Conservation (phyloP, 2,797 vertebrate genomes). For the Falco peregrinus region DNA sequence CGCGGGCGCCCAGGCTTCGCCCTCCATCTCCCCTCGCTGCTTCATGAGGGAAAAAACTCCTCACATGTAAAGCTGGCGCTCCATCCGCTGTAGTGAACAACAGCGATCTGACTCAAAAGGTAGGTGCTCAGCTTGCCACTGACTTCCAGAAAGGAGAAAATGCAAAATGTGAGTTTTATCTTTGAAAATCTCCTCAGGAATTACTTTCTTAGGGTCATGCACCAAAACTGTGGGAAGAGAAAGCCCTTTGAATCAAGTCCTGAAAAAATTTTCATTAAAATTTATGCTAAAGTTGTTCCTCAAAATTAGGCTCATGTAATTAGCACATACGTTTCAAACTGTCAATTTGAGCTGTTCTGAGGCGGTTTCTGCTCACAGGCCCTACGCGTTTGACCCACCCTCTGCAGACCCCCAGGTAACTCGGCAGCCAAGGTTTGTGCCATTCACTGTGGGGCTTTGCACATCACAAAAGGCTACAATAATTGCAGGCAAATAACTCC, state of each 20-base stretch:
- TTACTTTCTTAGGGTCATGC: fast-evolving
- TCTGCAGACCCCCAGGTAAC: not conserved
- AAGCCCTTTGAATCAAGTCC: not conserved
- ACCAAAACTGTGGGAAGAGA: fast-evolving
- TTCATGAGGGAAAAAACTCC: fast-evolving
- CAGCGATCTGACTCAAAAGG: fast-evolving
- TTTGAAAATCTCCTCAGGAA: not conserved
- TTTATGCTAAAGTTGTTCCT: not conserved
- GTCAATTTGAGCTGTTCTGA: fast-evolving
- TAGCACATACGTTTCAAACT: fast-evolving
- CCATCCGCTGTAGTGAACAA: fast-evolving
- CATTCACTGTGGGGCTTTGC: not conserved
- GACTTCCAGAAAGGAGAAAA: not conserved
- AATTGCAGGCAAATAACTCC: not conserved
- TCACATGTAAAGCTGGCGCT: fast-evolving
- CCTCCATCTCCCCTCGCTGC: fast-evolving
- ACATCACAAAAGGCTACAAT: not conserved
- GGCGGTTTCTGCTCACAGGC: not conserved
- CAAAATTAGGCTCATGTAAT: fast-evolving
- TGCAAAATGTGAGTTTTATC: fast-evolving
- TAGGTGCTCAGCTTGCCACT: too few species aligned
- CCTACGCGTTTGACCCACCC: fast-evolving
- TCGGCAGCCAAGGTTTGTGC: not conserved
- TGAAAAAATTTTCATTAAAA: fast-evolving
- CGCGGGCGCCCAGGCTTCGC: fast-evolving